Conservation (phyloP, 2,113 vertebrate species). For the Apus apus region DNA sequence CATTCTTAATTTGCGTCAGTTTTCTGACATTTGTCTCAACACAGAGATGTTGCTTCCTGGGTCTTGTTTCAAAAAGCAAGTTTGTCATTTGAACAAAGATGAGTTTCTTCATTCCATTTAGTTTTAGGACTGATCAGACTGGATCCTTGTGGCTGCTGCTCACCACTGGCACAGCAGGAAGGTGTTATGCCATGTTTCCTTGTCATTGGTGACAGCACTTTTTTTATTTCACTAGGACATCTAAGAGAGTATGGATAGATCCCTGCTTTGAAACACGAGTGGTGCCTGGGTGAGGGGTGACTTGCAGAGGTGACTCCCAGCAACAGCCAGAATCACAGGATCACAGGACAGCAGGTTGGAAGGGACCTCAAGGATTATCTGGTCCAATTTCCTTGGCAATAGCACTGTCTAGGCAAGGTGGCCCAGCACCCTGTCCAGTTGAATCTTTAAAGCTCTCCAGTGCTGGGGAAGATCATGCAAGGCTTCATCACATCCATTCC, state of each 20-base stretch:
- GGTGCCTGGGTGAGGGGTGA: neutral
- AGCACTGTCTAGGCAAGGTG: too few relatives aligned
- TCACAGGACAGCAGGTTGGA: too few relatives aligned
- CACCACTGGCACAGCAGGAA: neutral
- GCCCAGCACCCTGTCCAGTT: too few relatives aligned
- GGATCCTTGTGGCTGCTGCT: neutral
- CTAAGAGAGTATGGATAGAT: neutral
- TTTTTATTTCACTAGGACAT: neutral
- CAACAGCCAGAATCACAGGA: neutral
- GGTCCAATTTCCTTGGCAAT: too few relatives aligned
- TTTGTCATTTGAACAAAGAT: neutral
- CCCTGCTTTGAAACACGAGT: neutral
- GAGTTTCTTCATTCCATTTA: rapidly evolving
- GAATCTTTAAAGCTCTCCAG: too few relatives aligned
- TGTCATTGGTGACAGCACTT: neutral
- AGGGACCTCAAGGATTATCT: too few relatives aligned
- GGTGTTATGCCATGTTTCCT: neutral
- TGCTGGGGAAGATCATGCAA: too few relatives aligned
- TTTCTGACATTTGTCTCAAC: neutral
- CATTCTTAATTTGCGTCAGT: neutral
- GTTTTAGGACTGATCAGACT: neutral
- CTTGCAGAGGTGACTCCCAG: neutral
- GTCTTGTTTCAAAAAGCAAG: neutral
- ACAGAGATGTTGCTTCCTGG: neutral
- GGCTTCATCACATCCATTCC: neutral